Base-by-base conservation (phyloP, 2,113 vertebrate genomes). In the Procavia capensis region DNA sequence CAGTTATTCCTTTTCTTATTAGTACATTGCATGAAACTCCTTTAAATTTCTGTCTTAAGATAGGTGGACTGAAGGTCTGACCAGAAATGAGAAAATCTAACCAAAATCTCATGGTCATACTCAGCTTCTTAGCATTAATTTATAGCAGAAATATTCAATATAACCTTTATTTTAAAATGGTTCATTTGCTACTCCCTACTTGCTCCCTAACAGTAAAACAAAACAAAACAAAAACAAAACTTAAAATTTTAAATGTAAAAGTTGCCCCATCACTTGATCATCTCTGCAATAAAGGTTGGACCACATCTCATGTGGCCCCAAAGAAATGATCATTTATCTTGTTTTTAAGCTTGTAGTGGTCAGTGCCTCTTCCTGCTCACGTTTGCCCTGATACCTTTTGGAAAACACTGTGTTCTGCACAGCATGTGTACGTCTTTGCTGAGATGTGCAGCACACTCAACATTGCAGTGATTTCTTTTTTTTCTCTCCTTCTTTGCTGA, bases 391-490 rank as follows among this genome's bases (percentile, higher is more conserved):
- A 80, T 91, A 90, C 92, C 78, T 91, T 89, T 96, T 95, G 84
- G 86, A 81, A 95, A 97, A 85, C 76, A 76, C 85, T 59, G 76
- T 82, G 85, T 61, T 97, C 96, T 89, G 96, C 74, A 72, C 90
- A 94, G 61, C 93, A 57, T 89, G 90, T 50, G 9, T 90, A 72
- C 96, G 97, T 98, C 96, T 86, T 91, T 93, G 89, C 83, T 93
- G 91, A 97, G 97, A 89, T 57, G 0, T 97, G 93, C 95, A 47
- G 66, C 61, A 85, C 75, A 66, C 66, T 98, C 96, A 90, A 57
- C 96, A 94, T 94, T 96, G 97, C 43, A 96, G 95, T 93, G 97
- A 88, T 80, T 94, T 86, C 96, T 96, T 97, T 98, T 97, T 98
- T 97, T 96, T 95, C 98, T 96, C 88, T 36, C 74, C 96, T 97